These are phyloP conservation scores for Prunella fulvescens DNA, from an alignment of 2,113 vertebrate genomes.

Conservation along the genomic window DNA sequence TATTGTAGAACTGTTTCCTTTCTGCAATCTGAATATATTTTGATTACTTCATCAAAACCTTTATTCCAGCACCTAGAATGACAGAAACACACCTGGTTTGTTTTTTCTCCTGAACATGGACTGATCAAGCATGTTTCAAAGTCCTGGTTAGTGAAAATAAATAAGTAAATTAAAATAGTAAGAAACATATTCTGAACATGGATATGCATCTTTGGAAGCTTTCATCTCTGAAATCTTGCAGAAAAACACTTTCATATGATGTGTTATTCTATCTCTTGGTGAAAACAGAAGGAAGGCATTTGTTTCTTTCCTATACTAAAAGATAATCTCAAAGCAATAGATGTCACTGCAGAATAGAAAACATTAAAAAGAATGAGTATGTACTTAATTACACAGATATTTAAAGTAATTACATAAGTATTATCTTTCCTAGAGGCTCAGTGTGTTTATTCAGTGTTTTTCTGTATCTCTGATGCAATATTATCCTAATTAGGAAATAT, in stretches of 20 bases:
- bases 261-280: neutral
- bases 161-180: neutral
- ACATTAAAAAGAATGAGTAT: neutral
- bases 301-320: neutral
- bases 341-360: neutral
- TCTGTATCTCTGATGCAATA: neutral
- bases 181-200: neutral
- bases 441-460: slow-evolving; percentile 18
- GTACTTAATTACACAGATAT: slow-evolving; percentile 1
- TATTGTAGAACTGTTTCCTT: neutral
- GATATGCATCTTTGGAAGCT: neutral
- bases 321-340: neutral
- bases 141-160: neutral
- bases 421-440: slow-evolving; percentile 1
- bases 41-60: neutral
- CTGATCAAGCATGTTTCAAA: neutral
- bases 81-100: neutral
- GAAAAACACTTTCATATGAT: neutral
- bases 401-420: slow-evolving; percentile 17
- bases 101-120: neutral
- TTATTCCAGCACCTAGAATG: neutral
- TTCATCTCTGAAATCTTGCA: neutral
- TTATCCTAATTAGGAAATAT: slow-evolving; percentile 24
- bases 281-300: neutral
- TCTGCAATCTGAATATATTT: neutral